These are phyloP conservation scores for Danio choprae DNA, from an alignment of 2,797 vertebrate species.

Conservation along the genomic window DNA sequence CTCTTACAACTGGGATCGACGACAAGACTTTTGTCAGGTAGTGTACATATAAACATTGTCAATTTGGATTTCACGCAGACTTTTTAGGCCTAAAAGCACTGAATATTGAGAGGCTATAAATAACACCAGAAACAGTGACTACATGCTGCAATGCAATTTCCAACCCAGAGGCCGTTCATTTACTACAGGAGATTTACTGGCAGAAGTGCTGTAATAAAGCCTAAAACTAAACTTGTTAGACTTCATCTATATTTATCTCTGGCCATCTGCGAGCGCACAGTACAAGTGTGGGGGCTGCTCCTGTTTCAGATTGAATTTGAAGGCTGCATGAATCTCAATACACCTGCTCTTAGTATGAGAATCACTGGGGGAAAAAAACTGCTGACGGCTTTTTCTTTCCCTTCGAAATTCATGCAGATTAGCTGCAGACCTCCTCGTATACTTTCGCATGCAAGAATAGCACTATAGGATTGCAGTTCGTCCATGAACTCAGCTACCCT, in stretches of 20 bases:
- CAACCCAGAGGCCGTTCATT: neutral
- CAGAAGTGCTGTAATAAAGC: constrained; percentile 7
- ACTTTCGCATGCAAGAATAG: constrained; percentile 19
- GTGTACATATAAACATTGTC: neutral
- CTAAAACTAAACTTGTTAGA: neutral
- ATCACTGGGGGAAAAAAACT: neutral
- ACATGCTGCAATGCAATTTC: neutral
- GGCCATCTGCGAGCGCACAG: neutral
- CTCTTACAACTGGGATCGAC: too few species aligned
- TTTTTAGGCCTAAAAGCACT: too few species aligned
- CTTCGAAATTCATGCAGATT: neutral
- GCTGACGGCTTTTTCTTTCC: neutral
- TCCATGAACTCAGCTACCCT: constrained; percentile 9
- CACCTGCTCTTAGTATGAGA: neutral
- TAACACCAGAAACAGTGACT: neutral
- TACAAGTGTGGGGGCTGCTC: neutral
- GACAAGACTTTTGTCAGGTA: too few species aligned
- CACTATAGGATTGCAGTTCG: neutral
- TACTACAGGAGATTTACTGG: neutral
- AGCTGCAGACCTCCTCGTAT: neutral
- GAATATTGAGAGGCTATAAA: constrained; percentile 7
- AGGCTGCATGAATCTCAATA: neutral
- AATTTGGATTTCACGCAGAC: too few species aligned
- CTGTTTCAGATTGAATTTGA: neutral
- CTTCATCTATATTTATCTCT: constrained; percentile 7